These are phyloP conservation scores for Holothuria glaberrima DNA, from an alignment of 35 echinoderm and acorn worm genomes.

Conservation along the genomic window DNA sequence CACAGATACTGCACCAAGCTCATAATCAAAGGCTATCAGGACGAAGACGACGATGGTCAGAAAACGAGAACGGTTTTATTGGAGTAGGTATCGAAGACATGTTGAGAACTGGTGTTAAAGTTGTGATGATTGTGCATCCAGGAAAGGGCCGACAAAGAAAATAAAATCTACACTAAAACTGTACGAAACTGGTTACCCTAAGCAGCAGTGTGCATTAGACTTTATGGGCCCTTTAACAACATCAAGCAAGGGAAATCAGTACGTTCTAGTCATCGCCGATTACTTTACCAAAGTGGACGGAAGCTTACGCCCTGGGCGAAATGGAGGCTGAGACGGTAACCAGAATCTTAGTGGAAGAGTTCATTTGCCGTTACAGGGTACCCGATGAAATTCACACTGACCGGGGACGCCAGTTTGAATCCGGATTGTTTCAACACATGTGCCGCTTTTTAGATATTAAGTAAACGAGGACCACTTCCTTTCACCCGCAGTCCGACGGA, in stretches of 20 bases:
- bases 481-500: conserved; percentile 71
- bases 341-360: conserved; percentile 25
- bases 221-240: conserved; percentile 68
- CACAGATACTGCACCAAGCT: conserved; percentile 40
- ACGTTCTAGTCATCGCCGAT: conserved; percentile 55
- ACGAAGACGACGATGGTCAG: conserved; percentile 51
- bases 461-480: conserved; percentile 55
- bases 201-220: conserved; percentile 33
- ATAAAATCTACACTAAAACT: neutral
- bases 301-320: conserved; percentile 59
- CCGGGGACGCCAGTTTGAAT: conserved; percentile 32
- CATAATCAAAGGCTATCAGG: conserved; percentile 57
- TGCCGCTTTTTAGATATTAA: conserved; percentile 52
- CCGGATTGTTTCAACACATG: conserved; percentile 59
- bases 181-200: conserved; percentile 16
- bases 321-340: conserved; percentile 44
- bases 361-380: conserved; percentile 22
- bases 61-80: conserved; percentile 59
- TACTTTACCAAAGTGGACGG: conserved; percentile 76
- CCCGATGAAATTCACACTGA: conserved; percentile 44
- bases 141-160: conserved; percentile 60
- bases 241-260: conserved; percentile 39
- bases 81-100: conserved; percentile 56
- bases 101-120: conserved; percentile 44
- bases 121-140: conserved; percentile 57